Conservation (phyloP, 2,113 vertebrate species). For the Carollia perspicillata region DNA sequence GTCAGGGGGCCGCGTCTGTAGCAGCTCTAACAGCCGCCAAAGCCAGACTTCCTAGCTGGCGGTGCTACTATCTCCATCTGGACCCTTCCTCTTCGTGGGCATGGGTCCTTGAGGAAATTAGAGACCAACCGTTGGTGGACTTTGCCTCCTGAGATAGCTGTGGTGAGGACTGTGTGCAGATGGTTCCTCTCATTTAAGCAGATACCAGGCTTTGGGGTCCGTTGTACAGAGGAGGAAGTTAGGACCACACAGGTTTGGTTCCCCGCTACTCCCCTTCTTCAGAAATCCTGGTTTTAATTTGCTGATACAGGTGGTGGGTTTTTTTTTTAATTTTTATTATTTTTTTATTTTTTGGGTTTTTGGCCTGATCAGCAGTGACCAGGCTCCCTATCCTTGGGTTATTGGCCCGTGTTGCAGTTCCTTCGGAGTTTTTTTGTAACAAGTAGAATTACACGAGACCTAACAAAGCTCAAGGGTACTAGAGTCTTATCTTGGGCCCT, state of each 20-base stretch:
- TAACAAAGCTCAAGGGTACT: not conserved
- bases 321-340: no score
- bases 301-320: not conserved
- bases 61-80: not conserved
- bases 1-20: constrained; percentile 16
- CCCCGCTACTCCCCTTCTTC: not conserved
- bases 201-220: not conserved
- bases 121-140: constrained; percentile 60
- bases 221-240: not conserved
- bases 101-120: constrained; percentile 46
- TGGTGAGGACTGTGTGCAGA: not conserved
- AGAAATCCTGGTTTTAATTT: constrained; percentile 21
- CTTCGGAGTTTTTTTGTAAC: not conserved
- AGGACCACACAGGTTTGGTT: not conserved
- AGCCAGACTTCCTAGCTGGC: not conserved
- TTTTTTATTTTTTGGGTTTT: not conserved
- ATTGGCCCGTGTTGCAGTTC: not conserved
- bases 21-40: not conserved
- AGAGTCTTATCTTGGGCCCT: not conserved
- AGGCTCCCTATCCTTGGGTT: not conserved
- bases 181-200: constrained; percentile 21
- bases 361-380: not conserved
- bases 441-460: not conserved
- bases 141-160: constrained; percentile 54
- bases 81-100: constrained; percentile 24